Base-by-base conservation (phyloP, 2,113 vertebrate species). In the Microcebus jonahi region DNA sequence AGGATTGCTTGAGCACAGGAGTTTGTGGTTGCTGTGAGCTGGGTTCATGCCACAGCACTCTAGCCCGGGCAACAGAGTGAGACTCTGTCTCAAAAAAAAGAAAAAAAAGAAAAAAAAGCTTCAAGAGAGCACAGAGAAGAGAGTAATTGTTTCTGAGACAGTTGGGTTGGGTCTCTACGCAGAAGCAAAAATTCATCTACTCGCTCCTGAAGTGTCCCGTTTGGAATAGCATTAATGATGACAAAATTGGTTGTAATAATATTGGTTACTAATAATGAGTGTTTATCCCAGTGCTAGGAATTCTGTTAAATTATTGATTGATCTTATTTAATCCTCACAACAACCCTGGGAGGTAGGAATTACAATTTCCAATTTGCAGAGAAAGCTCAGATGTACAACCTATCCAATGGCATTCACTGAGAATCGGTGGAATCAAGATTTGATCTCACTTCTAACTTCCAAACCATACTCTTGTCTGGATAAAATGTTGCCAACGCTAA, bases 301-400 rank as follows among this genome's bases (percentile, higher is more conserved):
- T 53, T 71, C 25, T 90, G 27, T 61, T 88, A 85, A 93, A 59
- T 48, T 29, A 42, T 87, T 53, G 42, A 82, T 77, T 73, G 76
- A 65, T 89, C 45, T 75, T 53, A 76, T 88, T 88, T 85, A 73
- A 85, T 85, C 39, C 23, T 88, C 55, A 88, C 71, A 92, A 59
- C 53, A 50, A 65, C 18, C 18, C 67, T 39, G 34, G 65, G 31
- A 90, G 20, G 48, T 73, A n/a, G 53, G 34, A 86, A 89, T 87
- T 87, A 80, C 39, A 59, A 80, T 85, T 83, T 84, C 23, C 53
- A 84, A 71, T 82, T 93, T 86, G 39, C 23, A 42, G 48, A 91
- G 71, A 90, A 82, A 48, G n/a, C 73, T 68, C 48, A 67, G 63
- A 81, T 21, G 82, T 34, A 50, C 55, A 57, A 20, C 55, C 55